A percentile compares a stretch with the other conserved stretches of the same genome.
Conservation (phyloP, 2,888 invertebrate genomes). For the Proisotoma minuta region DNA sequence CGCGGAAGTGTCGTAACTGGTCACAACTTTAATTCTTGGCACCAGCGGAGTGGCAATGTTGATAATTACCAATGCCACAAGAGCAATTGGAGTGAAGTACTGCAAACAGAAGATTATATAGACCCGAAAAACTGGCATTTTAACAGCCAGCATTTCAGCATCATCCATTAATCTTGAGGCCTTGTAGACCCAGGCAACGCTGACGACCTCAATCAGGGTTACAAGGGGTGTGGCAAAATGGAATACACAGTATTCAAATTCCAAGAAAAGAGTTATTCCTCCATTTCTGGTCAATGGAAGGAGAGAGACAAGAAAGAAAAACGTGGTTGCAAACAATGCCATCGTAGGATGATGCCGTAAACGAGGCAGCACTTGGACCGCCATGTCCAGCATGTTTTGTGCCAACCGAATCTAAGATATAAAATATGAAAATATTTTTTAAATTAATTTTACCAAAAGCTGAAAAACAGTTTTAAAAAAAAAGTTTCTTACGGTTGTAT, state of each 20-base stretch:
- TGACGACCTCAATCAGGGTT: slow-evolving; percentile 17
- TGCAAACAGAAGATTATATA: slow-evolving; percentile 13
- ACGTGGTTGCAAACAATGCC: slow-evolving; percentile 30
- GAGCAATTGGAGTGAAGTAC: neutral
- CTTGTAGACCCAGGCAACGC: slow-evolving; percentile 30
- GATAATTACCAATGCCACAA: neutral
- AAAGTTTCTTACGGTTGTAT: slow-evolving; percentile 28
- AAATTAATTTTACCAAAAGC: neutral
- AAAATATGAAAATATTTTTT: neutral
- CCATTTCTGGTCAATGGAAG: slow-evolving; percentile 36
- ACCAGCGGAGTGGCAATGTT: neutral
- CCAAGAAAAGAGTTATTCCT: slow-evolving; percentile 29
- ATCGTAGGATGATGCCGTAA: slow-evolving; percentile 24
- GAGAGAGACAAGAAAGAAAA: slow-evolving; percentile 25
- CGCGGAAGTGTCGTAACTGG: neutral
- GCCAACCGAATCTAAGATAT: slow-evolving; percentile 30
- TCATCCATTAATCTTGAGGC: slow-evolving; percentile 25
- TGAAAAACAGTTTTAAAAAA: neutral
- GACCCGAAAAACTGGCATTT: slow-evolving; percentile 1
- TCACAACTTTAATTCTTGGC: slow-evolving; percentile 8
- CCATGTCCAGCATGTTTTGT: slow-evolving; percentile 32
- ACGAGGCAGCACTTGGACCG: slow-evolving; percentile 25
- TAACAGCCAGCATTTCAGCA: slow-evolving; percentile 8
- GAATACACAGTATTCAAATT: slow-evolving; percentile 33
- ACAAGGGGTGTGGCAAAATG: slow-evolving; percentile 27